Conservation (phyloP, 2,888 invertebrate genomes). For the Lasioglossum malachurum region DNA sequence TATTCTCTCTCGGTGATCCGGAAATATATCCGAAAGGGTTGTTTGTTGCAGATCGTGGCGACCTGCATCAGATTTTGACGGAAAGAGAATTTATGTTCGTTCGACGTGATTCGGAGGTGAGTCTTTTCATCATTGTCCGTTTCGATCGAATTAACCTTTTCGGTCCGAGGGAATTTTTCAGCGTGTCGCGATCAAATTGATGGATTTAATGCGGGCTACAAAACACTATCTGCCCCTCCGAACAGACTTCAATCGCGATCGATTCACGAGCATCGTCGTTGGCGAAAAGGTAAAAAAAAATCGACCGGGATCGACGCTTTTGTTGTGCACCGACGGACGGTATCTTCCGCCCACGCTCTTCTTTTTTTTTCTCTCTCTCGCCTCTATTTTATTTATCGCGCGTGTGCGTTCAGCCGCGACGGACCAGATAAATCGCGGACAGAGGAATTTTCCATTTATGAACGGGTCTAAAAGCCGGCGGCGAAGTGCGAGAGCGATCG, state of each 20-base stretch:
- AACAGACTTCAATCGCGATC: constrained; percentile 8
- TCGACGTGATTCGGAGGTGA: background rate
- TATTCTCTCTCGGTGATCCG: constrained; percentile 68
- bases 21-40: constrained; percentile 73
- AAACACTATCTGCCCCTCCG: background rate
- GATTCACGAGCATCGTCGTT: background rate
- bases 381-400: constrained; percentile 26
- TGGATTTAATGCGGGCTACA: constrained; percentile 1
- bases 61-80: constrained; percentile 53
- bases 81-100: background rate
- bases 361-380: background rate
- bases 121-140: background rate
- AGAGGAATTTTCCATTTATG: constrained; percentile 49
- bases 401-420: constrained; percentile 24
- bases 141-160: background rate
- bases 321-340: constrained; percentile 8
- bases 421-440: constrained; percentile 52
- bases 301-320: background rate
- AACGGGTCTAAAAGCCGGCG: constrained; percentile 39
- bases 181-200: background rate
- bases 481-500: background rate
- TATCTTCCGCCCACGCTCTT: background rate
- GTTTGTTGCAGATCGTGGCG: constrained; percentile 61
- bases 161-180: background rate
- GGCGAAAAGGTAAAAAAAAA: background rate